phyloP scores from a whole-genome alignment of 2,113 vertebrate genomes.

The Apteryx mantelli region DNA sequence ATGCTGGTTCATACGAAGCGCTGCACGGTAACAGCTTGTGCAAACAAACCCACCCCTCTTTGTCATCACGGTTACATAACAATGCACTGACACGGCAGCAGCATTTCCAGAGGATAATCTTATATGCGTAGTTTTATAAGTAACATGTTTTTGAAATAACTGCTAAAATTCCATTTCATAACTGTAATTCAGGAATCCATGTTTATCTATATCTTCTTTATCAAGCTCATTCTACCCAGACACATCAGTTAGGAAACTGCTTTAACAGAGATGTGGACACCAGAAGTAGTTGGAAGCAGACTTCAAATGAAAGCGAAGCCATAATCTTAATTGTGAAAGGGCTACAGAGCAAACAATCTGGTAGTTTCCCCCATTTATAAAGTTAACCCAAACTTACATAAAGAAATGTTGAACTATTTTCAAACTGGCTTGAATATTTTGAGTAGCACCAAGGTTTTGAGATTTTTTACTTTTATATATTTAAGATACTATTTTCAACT shows the following conservation, averaged over 20 bases:
- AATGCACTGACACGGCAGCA: neutral
- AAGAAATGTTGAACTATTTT: neutral
- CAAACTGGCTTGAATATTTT: neutral
- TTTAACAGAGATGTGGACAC: fast-evolving
- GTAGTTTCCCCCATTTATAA: neutral
- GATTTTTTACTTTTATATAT: neutral
- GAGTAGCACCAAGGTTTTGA: fast-evolving
- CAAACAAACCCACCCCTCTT: neutral
- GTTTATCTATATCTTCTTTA: neutral
- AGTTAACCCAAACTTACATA: neutral
- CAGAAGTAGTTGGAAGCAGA: neutral
- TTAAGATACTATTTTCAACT: neutral
- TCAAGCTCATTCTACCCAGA: neutral
- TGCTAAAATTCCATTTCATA: slow-evolving; percentile 22
- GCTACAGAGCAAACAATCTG: neutral
- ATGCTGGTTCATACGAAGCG: fast-evolving
- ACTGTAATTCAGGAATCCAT: neutral
- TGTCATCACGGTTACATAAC: neutral
- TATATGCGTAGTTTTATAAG: neutral
- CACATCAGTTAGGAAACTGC: neutral
- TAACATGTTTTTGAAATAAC: neutral
- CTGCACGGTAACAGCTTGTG: fast-evolving
- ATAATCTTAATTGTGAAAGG: neutral
- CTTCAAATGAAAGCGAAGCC: neutral
- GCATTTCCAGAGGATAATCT: neutral